Percentiles rank a stretch among this genome's conserved stretches.
Evolutionary conservation across 2,797 vertebrate species (phyloP).

Genomic region (Chelon labrosus): DNA sequence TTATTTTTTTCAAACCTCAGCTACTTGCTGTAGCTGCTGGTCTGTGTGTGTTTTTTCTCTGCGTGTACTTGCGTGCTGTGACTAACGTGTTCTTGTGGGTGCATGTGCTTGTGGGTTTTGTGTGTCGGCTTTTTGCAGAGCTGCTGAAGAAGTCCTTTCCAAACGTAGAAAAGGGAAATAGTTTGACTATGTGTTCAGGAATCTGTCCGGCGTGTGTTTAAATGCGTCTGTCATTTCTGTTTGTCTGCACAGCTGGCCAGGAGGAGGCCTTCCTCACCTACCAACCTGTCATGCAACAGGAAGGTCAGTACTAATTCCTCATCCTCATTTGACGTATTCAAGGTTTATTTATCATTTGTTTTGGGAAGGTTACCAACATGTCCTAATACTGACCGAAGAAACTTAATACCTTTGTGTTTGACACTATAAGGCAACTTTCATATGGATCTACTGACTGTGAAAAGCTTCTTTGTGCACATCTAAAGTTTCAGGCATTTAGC

Average conservation of each 20-base stretch:
- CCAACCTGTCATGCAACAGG: constrained; percentile 94
- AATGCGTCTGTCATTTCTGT: constrained; percentile 56
- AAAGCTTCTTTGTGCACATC: too few species aligned
- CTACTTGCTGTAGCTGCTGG: constrained; percentile 7
- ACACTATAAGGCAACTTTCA: too few species aligned
- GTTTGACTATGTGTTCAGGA: background rate
- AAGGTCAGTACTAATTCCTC: constrained; percentile 86
- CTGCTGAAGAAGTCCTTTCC: constrained; percentile 43
- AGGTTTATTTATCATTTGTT: background rate
- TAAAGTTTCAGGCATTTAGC: too few species aligned
- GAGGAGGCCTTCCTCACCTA: constrained; percentile 93
- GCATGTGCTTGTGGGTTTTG: constrained; percentile 26
- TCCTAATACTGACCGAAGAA: too few species aligned
- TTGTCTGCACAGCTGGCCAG: constrained; percentile 87
- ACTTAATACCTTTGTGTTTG: too few species aligned
- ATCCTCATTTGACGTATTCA: background rate
- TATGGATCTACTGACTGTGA: too few species aligned
- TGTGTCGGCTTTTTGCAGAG: constrained; percentile 51
- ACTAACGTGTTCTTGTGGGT: constrained; percentile 18
- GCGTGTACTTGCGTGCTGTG: constrained; percentile 39
- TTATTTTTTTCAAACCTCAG: constrained; percentile 23
- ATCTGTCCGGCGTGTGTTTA: background rate
- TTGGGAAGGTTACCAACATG: too few species aligned
- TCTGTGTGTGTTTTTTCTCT: constrained; percentile 31
- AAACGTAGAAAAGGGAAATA: constrained; percentile 29